Base-by-base conservation (phyloP, 2,888 invertebrate species). In the Prenolepis imparis region DNA sequence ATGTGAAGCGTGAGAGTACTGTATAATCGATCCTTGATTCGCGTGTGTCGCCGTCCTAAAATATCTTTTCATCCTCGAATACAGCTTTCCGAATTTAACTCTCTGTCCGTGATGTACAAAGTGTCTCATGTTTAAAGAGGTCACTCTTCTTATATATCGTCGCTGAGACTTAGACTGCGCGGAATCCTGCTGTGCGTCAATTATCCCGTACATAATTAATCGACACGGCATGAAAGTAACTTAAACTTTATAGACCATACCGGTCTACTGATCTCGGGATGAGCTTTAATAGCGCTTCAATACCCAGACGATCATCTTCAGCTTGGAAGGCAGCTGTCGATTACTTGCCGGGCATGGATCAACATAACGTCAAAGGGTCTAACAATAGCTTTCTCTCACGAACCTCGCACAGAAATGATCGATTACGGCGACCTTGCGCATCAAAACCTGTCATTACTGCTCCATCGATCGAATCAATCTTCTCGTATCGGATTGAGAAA, bases 301-400 rank as follows among this genome's bases (percentile, higher is more conserved):
- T 80, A 80, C 44, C 24, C 70, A 44, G 72, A 70, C 32, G 78
- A 78, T 59, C 78, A 72, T 80, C 72, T 70, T 72, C 44, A 80
- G 78, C 78, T 72, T 72, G 78, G 78, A 32, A 80, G 72, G 72
- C 32, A 36, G 59, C 59, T 80, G 78, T 72, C 59, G 72, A 72
- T 80, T 72, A 72, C 72, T 72, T 72, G 32, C 57, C 72, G 75
- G 28, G 80, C 75, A 82, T 84, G 84, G 86, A 90, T 90, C 89
- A 83, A 84, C 86, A 80, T 88, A 90, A 91, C 87, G 89, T 86
- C 90, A 88, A 90, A 88, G 88, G 83, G 68, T 88, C 87, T 87
- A 91, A 91, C 90, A 91, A 91, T 89, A 91, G 88, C 84, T 63
- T 55, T 73, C 73, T 83, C 72, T 78, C 67, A 77, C 59, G 74